Evolutionary conservation across 2,797 vertebrate species (phyloP), one percentile per base, ranked within the genome.

Genomic region (Rhabdophis nuchalis): DNA sequence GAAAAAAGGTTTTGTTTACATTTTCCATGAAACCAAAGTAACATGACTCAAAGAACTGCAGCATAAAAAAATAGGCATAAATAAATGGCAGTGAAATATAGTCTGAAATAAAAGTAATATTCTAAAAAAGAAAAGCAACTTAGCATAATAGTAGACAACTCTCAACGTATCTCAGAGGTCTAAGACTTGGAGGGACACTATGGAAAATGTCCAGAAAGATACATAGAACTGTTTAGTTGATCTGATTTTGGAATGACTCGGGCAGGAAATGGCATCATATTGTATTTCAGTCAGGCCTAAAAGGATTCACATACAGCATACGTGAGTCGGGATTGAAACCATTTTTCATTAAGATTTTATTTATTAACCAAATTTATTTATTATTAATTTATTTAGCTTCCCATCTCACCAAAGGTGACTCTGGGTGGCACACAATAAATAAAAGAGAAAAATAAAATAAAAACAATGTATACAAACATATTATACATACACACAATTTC

Each of bases 31-130:
- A 96, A 90, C 95, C 94, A 94, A 95, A 96, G 96, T 95, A 94
- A 96, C 94, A 95, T 95, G 97, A 93, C 95, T 96, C 96, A 97
- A 97, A 97, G 95, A 36, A 72, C 68, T 72, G n/a, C 0, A 90
- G 89, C 94, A 94, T 96, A 61, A 96, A 95, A 96, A 96, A 96
- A 96, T 95, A 96, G 95, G 91, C 93, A 96, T 95, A 97, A 96
- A 96, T 95, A 96, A 96, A 96, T 93, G 95, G 91, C 88, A 93
- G 93, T 95, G 94, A 96, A 96, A 95, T 95, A 95, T 92, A 94
- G 92, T 95, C 95, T 93, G 95, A 95, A 96, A 96, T 95, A 96
- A 93, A 95, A 94, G 90, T 0, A 3, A 90, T 29, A 57, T 90
- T 92, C 93, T 92, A 90, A 0, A 23, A 93, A 86, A 0, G 23